These are phyloP conservation scores for Mormoops blainvillei DNA, from an alignment of 2,113 vertebrate genomes.

Conservation along the genomic window DNA sequence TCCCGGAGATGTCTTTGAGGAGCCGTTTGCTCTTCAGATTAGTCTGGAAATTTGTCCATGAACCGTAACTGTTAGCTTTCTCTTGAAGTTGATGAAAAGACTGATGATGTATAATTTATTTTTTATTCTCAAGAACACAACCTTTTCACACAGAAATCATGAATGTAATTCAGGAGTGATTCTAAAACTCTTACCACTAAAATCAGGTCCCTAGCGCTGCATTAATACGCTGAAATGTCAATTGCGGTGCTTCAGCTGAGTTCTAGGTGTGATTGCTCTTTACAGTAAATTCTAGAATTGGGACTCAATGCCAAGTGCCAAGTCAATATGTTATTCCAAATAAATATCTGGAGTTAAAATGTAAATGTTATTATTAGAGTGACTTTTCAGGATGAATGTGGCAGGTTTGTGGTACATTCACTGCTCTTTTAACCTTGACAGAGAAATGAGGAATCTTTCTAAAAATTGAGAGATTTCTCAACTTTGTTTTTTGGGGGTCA, in stretches of 20 bases:
- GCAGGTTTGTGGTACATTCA: not conserved
- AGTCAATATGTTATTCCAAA: not conserved
- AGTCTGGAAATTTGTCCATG: not conserved
- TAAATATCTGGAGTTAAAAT: not conserved
- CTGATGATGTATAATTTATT: not conserved
- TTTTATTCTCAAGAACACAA: not conserved
- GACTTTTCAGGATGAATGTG: not conserved
- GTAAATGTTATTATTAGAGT: not conserved
- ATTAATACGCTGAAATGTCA: not conserved
- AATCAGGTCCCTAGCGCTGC: not conserved
- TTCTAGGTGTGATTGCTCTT: not conserved
- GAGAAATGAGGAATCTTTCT: not conserved
- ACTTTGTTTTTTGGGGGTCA: not conserved
- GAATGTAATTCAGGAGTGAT: not conserved
- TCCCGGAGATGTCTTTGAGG: not conserved
- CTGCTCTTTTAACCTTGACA: not conserved
- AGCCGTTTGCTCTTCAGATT: slow-evolving; percentile 14
- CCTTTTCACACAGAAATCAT: not conserved
- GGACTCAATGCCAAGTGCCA: not conserved
- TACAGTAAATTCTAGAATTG: not conserved
- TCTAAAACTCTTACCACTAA: not conserved
- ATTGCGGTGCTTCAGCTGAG: not conserved
- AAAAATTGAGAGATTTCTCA: not conserved
- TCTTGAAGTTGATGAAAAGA: not conserved
- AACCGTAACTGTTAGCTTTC: not conserved